Evolutionary conservation across 1,140 invertebrate species (phyloP).

Genomic region (Gonioctena quinquepunctata): DNA sequence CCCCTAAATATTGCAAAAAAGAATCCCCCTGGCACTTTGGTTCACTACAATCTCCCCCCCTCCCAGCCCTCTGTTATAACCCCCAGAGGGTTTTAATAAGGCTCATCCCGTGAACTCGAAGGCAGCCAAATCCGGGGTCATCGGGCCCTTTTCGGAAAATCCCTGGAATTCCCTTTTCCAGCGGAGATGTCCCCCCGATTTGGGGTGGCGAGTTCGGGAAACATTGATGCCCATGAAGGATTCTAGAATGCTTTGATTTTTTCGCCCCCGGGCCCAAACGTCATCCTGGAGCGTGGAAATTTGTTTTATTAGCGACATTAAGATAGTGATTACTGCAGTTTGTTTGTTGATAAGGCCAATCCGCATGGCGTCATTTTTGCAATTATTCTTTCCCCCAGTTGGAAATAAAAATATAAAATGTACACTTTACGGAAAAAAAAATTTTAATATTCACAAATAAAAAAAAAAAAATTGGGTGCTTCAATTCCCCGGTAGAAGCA

Average conservation of each 20-base stretch:
- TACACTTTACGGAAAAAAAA: too few species aligned
- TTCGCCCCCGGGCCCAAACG: conserved; percentile 73
- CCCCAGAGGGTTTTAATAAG: conserved; percentile 96
- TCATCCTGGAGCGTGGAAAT: conserved; percentile 67
- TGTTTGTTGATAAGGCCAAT: too few species aligned
- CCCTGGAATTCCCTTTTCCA: conserved; percentile 87
- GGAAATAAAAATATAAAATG: too few species aligned
- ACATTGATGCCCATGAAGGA: conserved; percentile 97
- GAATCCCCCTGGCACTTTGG: conserved; percentile 5
- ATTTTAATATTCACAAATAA: too few species aligned
- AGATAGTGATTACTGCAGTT: background rate
- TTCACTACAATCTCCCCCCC: conserved; percentile 64
- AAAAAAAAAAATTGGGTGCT: too few species aligned
- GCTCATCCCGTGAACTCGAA: conserved; percentile 97
- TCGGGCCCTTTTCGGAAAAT: conserved; percentile 92
- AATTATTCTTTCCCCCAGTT: too few species aligned
- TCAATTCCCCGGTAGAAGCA: too few species aligned
- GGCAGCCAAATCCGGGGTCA: conserved; percentile 86
- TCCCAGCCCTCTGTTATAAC: conserved; percentile 91
- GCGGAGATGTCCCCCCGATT: conserved; percentile 93
- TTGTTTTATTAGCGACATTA: background rate
- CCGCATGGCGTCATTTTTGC: too few species aligned
- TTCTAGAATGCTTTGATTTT: conserved; percentile 92
- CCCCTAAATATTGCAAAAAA: background rate
- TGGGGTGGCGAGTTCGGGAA: conserved; percentile 82